phyloP scores from a whole-genome alignment of 2,888 invertebrate species.

The Falcaria lacertinaria region DNA sequence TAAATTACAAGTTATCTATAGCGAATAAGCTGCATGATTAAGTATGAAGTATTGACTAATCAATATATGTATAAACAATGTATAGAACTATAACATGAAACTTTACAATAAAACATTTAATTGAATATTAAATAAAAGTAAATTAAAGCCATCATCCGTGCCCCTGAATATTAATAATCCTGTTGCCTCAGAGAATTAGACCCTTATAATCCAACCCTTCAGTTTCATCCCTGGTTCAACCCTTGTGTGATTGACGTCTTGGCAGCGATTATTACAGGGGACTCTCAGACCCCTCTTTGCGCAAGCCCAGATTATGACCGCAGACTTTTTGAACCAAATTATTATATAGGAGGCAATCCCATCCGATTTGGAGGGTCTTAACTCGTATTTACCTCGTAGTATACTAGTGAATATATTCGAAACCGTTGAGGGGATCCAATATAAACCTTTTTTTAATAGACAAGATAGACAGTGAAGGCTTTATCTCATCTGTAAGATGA shows the following conservation, averaged over 20 bases:
- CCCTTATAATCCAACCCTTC: slow-evolving; percentile 76
- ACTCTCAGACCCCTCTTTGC: slow-evolving; percentile 37
- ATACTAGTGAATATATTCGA: not conserved
- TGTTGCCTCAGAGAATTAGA: slow-evolving; percentile 58
- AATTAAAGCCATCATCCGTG: slow-evolving; percentile 55
- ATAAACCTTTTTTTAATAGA: not conserved
- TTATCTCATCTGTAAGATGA: not conserved
- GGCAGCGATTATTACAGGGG: slow-evolving; percentile 51
- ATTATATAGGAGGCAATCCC: slow-evolving; percentile 6
- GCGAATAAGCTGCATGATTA: too few relatives aligned
- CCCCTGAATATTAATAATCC: slow-evolving; percentile 68
- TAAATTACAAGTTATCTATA: too few relatives aligned
- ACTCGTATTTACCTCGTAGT: not conserved
- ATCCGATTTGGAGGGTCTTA: not conserved
- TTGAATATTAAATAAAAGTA: slow-evolving; percentile 59
- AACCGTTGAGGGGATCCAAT: not conserved
- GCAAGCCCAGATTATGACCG: slow-evolving; percentile 45
- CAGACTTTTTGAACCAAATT: slow-evolving; percentile 29
- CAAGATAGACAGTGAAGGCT: not conserved
- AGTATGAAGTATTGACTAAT: too few relatives aligned
- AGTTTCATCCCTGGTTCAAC: slow-evolving; percentile 58
- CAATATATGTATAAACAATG: too few relatives aligned
- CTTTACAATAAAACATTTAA: slow-evolving; percentile 43
- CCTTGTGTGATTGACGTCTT: slow-evolving; percentile 70
- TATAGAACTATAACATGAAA: too few relatives aligned